Evolutionary conservation across 2,888 invertebrate genomes (phyloP).

Genomic region (Drosophila barbarae): DNA sequence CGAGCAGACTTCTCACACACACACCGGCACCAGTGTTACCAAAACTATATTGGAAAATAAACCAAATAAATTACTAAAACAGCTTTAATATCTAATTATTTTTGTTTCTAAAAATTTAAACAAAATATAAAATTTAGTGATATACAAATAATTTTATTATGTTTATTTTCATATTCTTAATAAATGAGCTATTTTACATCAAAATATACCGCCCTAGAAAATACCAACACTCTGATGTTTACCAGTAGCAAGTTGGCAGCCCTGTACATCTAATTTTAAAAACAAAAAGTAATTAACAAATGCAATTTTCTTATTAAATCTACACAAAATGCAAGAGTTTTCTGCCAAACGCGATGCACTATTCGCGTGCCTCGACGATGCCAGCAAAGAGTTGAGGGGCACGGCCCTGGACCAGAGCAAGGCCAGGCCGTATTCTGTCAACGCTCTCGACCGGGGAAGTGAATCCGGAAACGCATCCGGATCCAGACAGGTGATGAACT

Average conservation of each 20-base stretch:
- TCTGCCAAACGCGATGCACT: slow-evolving; percentile 85
- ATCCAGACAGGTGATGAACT: slow-evolving; percentile 58
- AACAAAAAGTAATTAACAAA: not conserved
- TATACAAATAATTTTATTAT: not conserved
- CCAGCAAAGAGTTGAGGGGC: slow-evolving; percentile 82
- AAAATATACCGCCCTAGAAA: not conserved
- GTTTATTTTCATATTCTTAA: not conserved
- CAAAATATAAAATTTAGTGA: not conserved
- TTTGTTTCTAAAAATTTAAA: not conserved
- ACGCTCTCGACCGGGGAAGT: slow-evolving; percentile 79
- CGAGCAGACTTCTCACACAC: slow-evolving; percentile 31
- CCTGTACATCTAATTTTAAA: not conserved
- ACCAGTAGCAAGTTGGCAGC: slow-evolving; percentile 32
- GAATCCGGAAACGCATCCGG: slow-evolving; percentile 37
- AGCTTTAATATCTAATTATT: no score
- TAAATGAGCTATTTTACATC: not conserved
- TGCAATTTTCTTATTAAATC: slow-evolving; percentile 7
- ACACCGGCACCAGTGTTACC: slow-evolving; percentile 48
- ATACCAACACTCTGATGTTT: slow-evolving; percentile 27
- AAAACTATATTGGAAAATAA: slow-evolving; percentile 7
- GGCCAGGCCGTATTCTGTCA: slow-evolving; percentile 59
- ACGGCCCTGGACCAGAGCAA: slow-evolving; percentile 77
- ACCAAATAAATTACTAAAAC: not conserved
- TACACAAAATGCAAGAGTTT: slow-evolving; percentile 78
- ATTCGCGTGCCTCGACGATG: slow-evolving; percentile 85